Evolutionary conservation across 2,888 invertebrate species (phyloP), one percentile per base, ranked within the genome.

Genomic region (Penaeus monodon): DNA sequence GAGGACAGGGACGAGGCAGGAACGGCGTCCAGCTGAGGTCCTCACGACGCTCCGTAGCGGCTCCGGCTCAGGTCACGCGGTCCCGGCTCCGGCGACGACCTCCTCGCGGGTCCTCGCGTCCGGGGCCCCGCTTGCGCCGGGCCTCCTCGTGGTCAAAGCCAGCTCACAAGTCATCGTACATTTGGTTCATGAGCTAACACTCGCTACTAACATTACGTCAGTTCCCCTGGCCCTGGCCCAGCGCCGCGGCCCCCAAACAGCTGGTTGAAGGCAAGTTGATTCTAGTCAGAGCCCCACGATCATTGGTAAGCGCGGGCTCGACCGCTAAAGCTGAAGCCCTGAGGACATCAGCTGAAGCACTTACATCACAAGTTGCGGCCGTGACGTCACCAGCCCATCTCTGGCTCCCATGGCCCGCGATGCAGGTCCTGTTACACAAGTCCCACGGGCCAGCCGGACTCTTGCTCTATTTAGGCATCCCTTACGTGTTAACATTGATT

Each of bases 1-100:
- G 89, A 89, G 81, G 89, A 89, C 84, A 89, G 84, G 86, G 89
- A 89, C 76, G 89, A 84, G 78, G 84, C 86, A 57, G 89, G 81
- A 27, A 89, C 89, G 33, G 84, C 86, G n/a, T 89, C 89, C 84
- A 89, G 89, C 77, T 89, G 86, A 86, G 73, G 80, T 70, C 73
- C 81, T 81, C 57, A 24, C 22, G 20, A 65, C n/a, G 33, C n/a
- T 83, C 57, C 57, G 57, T 57, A 57, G 57, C 57, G 57, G 57
- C 57, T 17, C 1, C 57, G 57, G 57, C 57, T 14, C 57, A 20
- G 17, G 57, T 17, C 57, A 57, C 57, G 57, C 57, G 57, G 20
- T 20, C 17, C 20, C 20, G 17, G 57, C 17, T 20, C 57, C 17
- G 57, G 17, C 57, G 57, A 57, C 57, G 57, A 57, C 44, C 33